These are phyloP conservation scores for Cotesia vestalis DNA, from an alignment of 1,140 invertebrate species.

Conservation along the genomic window DNA sequence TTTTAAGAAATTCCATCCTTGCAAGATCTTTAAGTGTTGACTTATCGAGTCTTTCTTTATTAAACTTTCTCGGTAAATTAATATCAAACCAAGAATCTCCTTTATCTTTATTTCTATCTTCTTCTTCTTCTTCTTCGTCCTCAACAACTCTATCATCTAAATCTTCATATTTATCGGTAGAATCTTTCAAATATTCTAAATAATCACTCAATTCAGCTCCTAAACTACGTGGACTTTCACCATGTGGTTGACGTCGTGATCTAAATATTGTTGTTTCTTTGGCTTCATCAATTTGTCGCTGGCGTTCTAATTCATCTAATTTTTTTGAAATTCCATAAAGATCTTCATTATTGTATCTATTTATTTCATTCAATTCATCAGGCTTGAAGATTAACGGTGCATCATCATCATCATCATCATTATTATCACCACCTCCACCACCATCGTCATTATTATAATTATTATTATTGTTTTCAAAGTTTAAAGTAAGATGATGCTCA, in stretches of 20 bases:
- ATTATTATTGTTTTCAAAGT: slow-evolving; percentile 12
- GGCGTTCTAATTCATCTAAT: slow-evolving; percentile 14
- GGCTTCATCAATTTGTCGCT: not conserved
- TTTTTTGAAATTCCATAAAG: slow-evolving; percentile 15
- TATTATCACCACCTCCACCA: not conserved
- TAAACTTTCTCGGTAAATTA: slow-evolving; percentile 2
- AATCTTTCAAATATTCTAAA: slow-evolving; percentile 22
- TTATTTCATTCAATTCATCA: not conserved
- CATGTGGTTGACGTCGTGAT: slow-evolving; percentile 15
- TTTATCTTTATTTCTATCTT: slow-evolving; percentile 15
- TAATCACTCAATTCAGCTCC: slow-evolving; percentile 11
- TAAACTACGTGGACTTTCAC: not conserved
- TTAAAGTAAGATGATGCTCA: slow-evolving; percentile 12
- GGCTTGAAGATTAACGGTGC: not conserved
- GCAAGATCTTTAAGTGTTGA: not conserved
- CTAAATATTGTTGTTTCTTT: slow-evolving; percentile 22
- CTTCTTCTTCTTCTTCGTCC: not conserved
- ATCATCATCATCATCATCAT: not conserved
- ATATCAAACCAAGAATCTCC: not conserved
- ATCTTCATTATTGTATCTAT: slow-evolving; percentile 17
- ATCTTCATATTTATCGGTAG: slow-evolving; percentile 8
- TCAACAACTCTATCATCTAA: not conserved
- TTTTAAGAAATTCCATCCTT: slow-evolving; percentile 42
- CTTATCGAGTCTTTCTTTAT: slow-evolving; percentile 3
- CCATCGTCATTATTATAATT: not conserved